phyloP scores from a whole-genome alignment of 1,140 invertebrate genomes.

The Apis laboriosa region DNA sequence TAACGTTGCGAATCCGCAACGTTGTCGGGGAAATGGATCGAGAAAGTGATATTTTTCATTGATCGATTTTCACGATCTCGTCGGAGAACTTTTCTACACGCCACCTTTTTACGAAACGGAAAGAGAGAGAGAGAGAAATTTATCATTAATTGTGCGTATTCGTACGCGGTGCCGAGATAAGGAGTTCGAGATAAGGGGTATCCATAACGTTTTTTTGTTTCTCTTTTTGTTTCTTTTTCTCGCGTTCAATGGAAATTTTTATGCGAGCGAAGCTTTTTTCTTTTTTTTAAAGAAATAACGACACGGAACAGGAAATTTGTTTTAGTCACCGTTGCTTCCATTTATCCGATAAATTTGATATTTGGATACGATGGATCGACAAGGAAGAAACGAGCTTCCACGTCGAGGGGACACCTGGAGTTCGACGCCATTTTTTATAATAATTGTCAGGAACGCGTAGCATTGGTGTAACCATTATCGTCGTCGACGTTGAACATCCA shows the following conservation, averaged over 20 bases:
- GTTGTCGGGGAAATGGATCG: not conserved
- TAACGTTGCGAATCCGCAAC: not conserved
- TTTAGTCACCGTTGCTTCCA: too few relatives aligned
- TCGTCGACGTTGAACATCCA: not conserved
- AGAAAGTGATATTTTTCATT: conserved; percentile 1
- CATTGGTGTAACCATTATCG: not conserved
- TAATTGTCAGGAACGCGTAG: conserved; percentile 60
- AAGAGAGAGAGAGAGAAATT: too few relatives aligned
- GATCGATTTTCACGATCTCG: not conserved
- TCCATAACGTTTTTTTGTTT: too few relatives aligned
- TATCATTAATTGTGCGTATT: too few relatives aligned
- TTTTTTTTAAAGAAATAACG: too few relatives aligned
- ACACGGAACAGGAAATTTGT: too few relatives aligned
- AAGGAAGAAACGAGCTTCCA: not conserved
- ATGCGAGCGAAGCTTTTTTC: too few relatives aligned
- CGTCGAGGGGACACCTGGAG: conserved; percentile 13
- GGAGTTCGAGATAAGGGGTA: too few relatives aligned
- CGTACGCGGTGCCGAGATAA: too few relatives aligned
- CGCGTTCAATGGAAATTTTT: not conserved
- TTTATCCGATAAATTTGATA: not conserved
- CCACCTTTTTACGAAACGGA: too few relatives aligned
- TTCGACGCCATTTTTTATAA: conserved; percentile 65
- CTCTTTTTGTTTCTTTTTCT: not conserved
- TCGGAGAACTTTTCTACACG: not conserved
- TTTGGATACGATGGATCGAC: not conserved